Evolutionary conservation across 2,888 invertebrate genomes (phyloP).

Genomic region (Drosophila birchii): DNA sequence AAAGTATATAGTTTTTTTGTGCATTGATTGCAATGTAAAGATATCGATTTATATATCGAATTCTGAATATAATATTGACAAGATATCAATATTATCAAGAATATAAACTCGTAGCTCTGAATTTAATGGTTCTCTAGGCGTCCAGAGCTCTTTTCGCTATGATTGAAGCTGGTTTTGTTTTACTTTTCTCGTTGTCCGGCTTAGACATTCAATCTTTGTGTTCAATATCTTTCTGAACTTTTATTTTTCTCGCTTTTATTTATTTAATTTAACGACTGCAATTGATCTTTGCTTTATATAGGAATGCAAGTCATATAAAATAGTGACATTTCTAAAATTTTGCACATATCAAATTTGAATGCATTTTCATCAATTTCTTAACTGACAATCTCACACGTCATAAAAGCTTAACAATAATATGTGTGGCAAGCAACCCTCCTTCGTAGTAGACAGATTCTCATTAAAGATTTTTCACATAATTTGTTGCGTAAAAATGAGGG

Average conservation of each 20-base stretch:
- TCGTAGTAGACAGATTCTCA: slow-evolving; percentile 28
- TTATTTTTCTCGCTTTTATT: not conserved
- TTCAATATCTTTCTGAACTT: too few species aligned
- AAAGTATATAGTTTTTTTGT: not conserved
- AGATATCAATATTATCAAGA: too few species aligned
- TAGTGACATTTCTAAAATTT: not conserved
- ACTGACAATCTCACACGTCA: slow-evolving; percentile 42
- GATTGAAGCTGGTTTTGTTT: not conserved
- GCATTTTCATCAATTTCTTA: slow-evolving; percentile 12
- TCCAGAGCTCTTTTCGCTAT: too few species aligned
- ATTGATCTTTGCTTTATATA: slow-evolving; percentile 19
- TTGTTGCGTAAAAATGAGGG: slow-evolving; percentile 62
- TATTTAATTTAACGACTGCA: slow-evolving; percentile 10
- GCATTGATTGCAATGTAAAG: not conserved
- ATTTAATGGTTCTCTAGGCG: not conserved
- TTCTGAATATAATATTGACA: not conserved
- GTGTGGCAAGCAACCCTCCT: slow-evolving; percentile 30
- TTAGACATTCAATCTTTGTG: not conserved
- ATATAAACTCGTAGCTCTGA: not conserved
- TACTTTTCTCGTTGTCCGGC: not conserved
- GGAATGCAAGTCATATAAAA: not conserved
- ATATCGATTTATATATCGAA: not conserved
- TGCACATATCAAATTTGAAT: not conserved
- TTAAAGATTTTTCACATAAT: slow-evolving; percentile 75
- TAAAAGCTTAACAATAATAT: slow-evolving; percentile 38